Base-by-base conservation (phyloP, 2,888 invertebrate genomes). In the Lochmaea crataegi region DNA sequence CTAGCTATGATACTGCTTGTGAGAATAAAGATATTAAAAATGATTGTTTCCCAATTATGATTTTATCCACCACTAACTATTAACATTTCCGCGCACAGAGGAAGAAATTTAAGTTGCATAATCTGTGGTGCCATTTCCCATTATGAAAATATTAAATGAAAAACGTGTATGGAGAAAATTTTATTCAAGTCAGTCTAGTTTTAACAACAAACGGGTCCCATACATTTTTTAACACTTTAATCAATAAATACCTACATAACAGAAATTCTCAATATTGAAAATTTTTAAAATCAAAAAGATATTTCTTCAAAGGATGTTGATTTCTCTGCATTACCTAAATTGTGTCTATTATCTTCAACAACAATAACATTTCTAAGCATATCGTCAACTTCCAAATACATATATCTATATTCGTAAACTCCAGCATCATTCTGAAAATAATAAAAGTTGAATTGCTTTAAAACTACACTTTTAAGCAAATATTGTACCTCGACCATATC, bases 351-450 rank as follows among this genome's bases (percentile, higher is more conserved):
- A 82, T 95, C 94, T 88, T 95, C 94, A 77, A 95, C 86, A 56
- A 94, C 90, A 69, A 97, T 94, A 10, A 93, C 92, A 79, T 91
- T 91, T 53, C 90, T 90, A 14, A 93, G 91, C 83, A 92, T 92
- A 83, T 94, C 93, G 84, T 96, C 94, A 45, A 96, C 87, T 86
- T 96, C 93, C 3, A 96, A 94, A 82, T 95, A 91, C 68, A 97
- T 85, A 84, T 96, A 97, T 77, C 94, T 90, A 84, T 95, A 97
- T 79, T 93, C 91, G 83, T 92, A 95, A 76, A 93, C 90, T 0
- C 94, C 94, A 80, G 89, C 89, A 51, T 92, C 90, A 87, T 93
- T 91, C 96, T 96, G 87, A 68, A 88, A 91, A 83, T 75, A 10
- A 38, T 38, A 38, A 38, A 38, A 9, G 5, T 38, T 38, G 32